Evolutionary conservation across 2,113 vertebrate species (phyloP), one percentile per base, ranked within the genome.

Genomic region (Calyptommatus sinebrachiatus): DNA sequence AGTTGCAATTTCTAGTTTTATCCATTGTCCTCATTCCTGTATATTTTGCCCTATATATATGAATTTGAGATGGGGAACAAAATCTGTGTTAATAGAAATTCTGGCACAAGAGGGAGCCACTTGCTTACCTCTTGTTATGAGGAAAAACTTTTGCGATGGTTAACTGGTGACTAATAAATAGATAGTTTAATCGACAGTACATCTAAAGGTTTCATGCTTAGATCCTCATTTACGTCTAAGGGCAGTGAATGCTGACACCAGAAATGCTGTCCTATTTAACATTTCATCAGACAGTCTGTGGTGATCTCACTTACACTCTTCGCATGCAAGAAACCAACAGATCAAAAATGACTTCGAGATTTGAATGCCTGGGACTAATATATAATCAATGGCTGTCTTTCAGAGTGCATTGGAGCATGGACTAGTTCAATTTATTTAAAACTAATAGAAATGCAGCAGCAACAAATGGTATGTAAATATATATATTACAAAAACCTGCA

Each of bases 41-140:
- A 24, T 60, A 24, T 29, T 10, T 5, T 50, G 72, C n/a, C 21
- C 3, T n/a, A 8, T 75, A 41, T 67, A 21, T 22, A 69, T 57
- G 53, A 57, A 57, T 57, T 57, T 16, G 35, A 26, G 75, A 81
- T 10, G 8, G 11, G 35, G 2, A n/a, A 21, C 7, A 82, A 71
- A 29, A 21, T 73, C 46, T 26, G 24, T 81, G 76, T 24, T 45
- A 53, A 14, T 69, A 76, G 63, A 91, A 71, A 21, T 83, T 68
- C 80, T 75, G 82, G 86, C 95, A 91, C 91, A 93, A 95, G 94
- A 94, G 94, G 95, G 95, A 95, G 94, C 95, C 57, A 67, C 89
- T 91, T 85, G 83, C 91, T 88, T 84, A 84, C 41, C 73, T 92
- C 91, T 92, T 90, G 84, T 77, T 75, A 48, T 8, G 26, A 68